Conservation (phyloP, 2,113 vertebrate species). For the Hemiprocne comata region DNA sequence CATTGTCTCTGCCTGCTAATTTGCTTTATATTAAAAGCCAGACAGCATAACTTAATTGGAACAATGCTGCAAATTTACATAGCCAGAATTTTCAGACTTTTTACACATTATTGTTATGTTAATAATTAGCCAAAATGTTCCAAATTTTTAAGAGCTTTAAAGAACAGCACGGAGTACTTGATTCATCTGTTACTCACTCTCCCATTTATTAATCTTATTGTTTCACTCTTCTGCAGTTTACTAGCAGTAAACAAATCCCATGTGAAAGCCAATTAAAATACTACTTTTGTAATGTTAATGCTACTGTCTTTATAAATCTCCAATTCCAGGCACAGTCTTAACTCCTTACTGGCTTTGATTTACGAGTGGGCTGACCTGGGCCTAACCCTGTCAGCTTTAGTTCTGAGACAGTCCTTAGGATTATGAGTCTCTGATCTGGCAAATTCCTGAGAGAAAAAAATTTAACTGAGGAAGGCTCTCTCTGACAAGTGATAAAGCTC, state of each 20-base stretch:
- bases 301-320: constrained; percentile 52
- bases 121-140: constrained; percentile 53
- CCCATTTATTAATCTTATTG: constrained; percentile 45
- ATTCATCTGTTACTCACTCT: neutral
- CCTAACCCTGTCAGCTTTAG: constrained; percentile 62
- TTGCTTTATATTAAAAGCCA: neutral
- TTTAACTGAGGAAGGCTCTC: constrained; percentile 19
- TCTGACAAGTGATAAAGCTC: constrained; percentile 54
- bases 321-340: neutral
- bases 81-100: neutral
- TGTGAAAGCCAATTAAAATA: constrained; percentile 44
- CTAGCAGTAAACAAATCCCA: constrained; percentile 52
- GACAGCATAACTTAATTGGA: neutral
- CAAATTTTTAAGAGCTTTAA: constrained; percentile 10
- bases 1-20: neutral
- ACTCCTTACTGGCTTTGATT: constrained; percentile 55
- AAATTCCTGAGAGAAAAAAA: constrained; percentile 50
- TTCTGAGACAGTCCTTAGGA: constrained; percentile 39
- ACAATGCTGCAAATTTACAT: neutral
- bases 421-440: constrained; percentile 41
- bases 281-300: constrained; percentile 69
- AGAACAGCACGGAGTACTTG: neutral
- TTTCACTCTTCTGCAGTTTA: constrained; percentile 30
- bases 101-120: neutral
- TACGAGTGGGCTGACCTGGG: constrained; percentile 43